Evolutionary conservation across 53 echinoderm and acorn worm species (phyloP).

Genomic region (Luidia sarsii): DNA sequence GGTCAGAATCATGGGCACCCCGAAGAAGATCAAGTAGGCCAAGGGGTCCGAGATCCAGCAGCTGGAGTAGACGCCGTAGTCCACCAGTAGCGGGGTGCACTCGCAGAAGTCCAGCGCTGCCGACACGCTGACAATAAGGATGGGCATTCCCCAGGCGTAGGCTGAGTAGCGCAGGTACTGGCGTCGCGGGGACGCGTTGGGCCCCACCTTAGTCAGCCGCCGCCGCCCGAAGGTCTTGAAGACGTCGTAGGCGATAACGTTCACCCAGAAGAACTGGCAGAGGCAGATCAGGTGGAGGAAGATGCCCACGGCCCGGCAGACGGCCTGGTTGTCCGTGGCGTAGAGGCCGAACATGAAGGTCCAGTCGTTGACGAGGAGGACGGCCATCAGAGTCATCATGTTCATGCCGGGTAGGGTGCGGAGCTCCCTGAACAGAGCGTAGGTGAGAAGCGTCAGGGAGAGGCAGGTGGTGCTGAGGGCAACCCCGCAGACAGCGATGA

Average conservation of each 20-base stretch:
- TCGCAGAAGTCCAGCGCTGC: slow-evolving; percentile 65
- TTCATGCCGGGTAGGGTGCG: slow-evolving; percentile 89
- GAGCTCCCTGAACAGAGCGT: slow-evolving; percentile 76
- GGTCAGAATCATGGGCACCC: slow-evolving; percentile 62
- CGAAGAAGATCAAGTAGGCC: slow-evolving; percentile 70
- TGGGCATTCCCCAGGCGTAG: slow-evolving; percentile 90
- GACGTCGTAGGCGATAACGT: slow-evolving; percentile 79
- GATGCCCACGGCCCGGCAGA: slow-evolving; percentile 66
- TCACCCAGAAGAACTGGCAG: slow-evolving; percentile 82
- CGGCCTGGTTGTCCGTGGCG: slow-evolving; percentile 35
- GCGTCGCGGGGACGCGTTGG: slow-evolving; percentile 36
- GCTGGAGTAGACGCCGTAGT: slow-evolving; percentile 70
- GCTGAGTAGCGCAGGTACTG: slow-evolving; percentile 69
- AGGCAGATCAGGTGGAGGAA: slow-evolving; percentile 80
- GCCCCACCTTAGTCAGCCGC: slow-evolving; percentile 2
- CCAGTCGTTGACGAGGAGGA: slow-evolving; percentile 63
- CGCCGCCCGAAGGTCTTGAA: slow-evolving; percentile 88
- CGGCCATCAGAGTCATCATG: slow-evolving; percentile 70
- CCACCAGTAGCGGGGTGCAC: slow-evolving; percentile 65
- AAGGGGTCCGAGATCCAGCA: slow-evolving; percentile 89
- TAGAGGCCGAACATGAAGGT: slow-evolving; percentile 65
- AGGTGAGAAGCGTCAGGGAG: slow-evolving; percentile 76
- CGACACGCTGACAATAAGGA: slow-evolving; percentile 49
- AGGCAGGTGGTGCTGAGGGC: slow-evolving; percentile 68
- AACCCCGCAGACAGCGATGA: slow-evolving; percentile 56